phyloP scores from a whole-genome alignment of 23 tunicate genomes.

The Trididemnum miniatum region DNA sequence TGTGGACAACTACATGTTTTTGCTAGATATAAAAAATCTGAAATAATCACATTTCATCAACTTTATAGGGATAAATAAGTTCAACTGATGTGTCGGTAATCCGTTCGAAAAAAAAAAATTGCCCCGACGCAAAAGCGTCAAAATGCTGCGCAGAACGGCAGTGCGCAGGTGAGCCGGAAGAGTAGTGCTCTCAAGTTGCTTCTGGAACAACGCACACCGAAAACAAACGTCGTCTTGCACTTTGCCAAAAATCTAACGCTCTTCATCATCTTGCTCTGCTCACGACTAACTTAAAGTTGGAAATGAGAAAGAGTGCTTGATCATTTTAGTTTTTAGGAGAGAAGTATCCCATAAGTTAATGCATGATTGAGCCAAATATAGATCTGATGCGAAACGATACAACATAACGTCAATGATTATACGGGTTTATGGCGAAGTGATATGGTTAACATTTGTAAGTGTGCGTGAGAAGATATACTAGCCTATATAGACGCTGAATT shows the following conservation, averaged over 20 bases:
- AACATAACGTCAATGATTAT: conserved; percentile 6
- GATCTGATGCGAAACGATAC: conserved; percentile 3
- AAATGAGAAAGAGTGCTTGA: background rate
- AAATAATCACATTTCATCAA: too few species aligned
- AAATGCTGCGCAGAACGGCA: too few species aligned
- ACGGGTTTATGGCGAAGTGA: conserved; percentile 10
- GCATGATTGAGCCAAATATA: conserved; percentile 19
- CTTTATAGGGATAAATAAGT: too few species aligned
- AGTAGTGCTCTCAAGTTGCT: background rate
- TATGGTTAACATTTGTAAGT: background rate
- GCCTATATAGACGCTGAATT: background rate
- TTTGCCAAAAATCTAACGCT: background rate
- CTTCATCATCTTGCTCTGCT: background rate
- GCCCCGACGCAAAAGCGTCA: too few species aligned
- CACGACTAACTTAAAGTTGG: background rate
- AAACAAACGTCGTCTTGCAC: background rate
- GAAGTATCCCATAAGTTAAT: background rate
- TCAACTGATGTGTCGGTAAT: too few species aligned
- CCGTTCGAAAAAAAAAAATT: too few species aligned
- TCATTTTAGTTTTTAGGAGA: background rate
- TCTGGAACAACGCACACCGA: background rate
- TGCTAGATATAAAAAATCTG: too few species aligned
- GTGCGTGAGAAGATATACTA: background rate
- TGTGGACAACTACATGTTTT: too few species aligned
- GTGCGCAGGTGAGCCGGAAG: too few species aligned